A percentile compares a stretch with the other conserved stretches of the same genome.
Conservation (phyloP, 2,113 vertebrate genomes). For the Syrrhaptes paradoxus region DNA sequence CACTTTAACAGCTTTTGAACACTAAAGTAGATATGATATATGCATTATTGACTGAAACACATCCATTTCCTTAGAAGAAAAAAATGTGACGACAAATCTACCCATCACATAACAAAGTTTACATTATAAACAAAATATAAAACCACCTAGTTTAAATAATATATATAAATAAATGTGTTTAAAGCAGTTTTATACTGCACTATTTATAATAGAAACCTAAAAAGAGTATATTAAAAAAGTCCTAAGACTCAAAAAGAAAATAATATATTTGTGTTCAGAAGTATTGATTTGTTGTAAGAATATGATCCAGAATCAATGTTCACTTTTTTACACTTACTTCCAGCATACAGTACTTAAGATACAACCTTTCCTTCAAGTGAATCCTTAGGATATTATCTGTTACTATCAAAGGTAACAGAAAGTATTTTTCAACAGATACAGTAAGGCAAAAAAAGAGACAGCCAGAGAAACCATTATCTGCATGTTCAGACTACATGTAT, state of each 20-base stretch:
- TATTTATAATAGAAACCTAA: neutral
- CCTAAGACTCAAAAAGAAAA: neutral
- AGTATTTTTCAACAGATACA: neutral
- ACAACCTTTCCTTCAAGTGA: neutral
- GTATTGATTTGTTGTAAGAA: neutral
- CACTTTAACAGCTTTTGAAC: neutral
- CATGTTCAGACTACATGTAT: neutral
- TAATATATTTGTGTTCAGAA: neutral
- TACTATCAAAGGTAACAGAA: neutral
- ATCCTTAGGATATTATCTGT: neutral
- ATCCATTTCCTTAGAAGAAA: neutral
- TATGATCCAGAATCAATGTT: neutral
- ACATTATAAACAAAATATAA: neutral
- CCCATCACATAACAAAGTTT: neutral
- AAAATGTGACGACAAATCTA: neutral
- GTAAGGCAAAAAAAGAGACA: neutral
- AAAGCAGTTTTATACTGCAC: neutral
- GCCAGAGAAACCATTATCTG: neutral
- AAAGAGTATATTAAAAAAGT: neutral
- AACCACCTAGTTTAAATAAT: neutral
- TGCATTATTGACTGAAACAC: neutral
- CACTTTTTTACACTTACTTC: neutral
- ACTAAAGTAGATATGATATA: neutral
- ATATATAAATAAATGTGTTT: neutral
- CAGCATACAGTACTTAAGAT: neutral